A percentile compares a stretch with the other conserved stretches of the same genome.
Conservation (phyloP, 2,888 invertebrate genomes). For the Macaria liturata region DNA sequence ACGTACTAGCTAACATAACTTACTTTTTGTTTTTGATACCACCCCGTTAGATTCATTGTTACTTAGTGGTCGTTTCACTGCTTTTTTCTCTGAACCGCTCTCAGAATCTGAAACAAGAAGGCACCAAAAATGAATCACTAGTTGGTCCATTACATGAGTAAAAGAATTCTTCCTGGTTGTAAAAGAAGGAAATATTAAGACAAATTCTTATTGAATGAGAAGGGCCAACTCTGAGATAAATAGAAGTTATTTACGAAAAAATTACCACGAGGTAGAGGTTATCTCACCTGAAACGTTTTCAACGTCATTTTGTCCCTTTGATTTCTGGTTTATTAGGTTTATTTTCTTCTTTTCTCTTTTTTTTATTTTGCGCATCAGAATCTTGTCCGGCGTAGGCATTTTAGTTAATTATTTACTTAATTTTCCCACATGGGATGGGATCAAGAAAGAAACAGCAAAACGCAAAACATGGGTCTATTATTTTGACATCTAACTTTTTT, state of each 20-base stretch:
- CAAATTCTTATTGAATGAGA: too few species aligned
- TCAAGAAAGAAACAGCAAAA: background rate
- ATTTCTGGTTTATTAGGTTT: conserved; percentile 79
- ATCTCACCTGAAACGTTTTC: conserved; percentile 54
- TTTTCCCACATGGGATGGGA: conserved; percentile 25
- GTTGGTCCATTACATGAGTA: too few species aligned
- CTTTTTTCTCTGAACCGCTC: conserved; percentile 28
- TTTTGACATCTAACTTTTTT: too few species aligned
- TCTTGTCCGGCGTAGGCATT: conserved; percentile 87
- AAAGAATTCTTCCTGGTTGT: too few species aligned
- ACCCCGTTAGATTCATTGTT: conserved; percentile 35
- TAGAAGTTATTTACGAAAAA: background rate
- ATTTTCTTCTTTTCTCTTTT: conserved; percentile 89
- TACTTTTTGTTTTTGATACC: conserved; percentile 52
- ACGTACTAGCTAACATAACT: conserved; percentile 25
- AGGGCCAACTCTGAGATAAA: too few species aligned
- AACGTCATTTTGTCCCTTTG: conserved; percentile 46
- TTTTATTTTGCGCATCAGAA: conserved; percentile 90
- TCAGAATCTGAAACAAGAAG: conserved; percentile 12
- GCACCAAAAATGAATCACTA: too few species aligned
- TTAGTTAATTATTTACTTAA: conserved; percentile 19
- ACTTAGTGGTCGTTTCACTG: conserved; percentile 56
- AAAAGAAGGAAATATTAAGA: too few species aligned
- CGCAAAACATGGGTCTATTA: too few species aligned
- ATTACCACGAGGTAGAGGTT: conserved; percentile 37